A percentile compares a stretch with the other conserved stretches of the same genome.
Evolutionary conservation across 2,113 vertebrate genomes (phyloP).

Genomic region (Tichodroma muraria): DNA sequence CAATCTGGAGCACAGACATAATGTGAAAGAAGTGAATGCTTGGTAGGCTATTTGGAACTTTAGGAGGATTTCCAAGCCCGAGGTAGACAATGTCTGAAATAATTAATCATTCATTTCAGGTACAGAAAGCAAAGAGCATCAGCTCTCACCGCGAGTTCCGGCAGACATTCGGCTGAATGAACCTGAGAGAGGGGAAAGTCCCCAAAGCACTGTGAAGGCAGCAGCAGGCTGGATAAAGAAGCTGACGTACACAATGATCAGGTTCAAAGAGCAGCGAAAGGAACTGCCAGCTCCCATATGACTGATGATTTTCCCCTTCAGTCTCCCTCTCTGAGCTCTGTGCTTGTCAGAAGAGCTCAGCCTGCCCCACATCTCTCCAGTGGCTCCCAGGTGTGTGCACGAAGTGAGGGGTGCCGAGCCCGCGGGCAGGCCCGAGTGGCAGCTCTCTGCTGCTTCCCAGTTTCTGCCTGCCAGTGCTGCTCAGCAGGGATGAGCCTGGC

Average conservation of each 20-base stretch:
- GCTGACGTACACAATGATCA: not conserved
- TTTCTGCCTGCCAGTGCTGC: not conserved
- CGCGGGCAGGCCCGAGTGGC: not conserved
- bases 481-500: not conserved
- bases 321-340: not conserved
- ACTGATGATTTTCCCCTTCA: not conserved
- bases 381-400: not conserved
- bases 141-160: not conserved
- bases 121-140: not conserved
- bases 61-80: not conserved
- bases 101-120: constrained; percentile 17
- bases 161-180: not conserved
- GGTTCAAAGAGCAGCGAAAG: not conserved
- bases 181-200: not conserved
- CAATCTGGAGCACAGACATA: not conserved
- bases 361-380: not conserved
- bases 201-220: not conserved
- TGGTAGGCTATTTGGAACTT: not conserved
- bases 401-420: not conserved
- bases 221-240: not conserved
- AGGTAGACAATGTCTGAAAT: not conserved
- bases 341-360: not conserved
- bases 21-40: not conserved
- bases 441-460: not conserved
- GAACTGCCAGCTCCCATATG: not conserved